Conservation (phyloP, 2,888 invertebrate species). For the Venustoraphidia nigricollis region DNA sequence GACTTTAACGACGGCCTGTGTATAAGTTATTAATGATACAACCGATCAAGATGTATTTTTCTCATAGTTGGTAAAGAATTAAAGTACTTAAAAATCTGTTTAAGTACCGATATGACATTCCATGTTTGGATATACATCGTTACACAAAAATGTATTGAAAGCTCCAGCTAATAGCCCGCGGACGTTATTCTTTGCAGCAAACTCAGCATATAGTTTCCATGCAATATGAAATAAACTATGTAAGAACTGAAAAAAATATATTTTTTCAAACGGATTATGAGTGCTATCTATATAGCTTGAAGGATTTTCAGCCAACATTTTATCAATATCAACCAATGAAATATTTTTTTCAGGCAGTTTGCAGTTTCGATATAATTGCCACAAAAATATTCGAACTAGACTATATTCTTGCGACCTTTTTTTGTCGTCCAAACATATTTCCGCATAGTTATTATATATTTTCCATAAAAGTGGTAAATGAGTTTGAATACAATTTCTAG, state of each 20-base stretch:
- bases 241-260: conserved; percentile 46
- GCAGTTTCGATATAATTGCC: conserved; percentile 44
- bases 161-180: conserved; percentile 35
- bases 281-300: conserved; percentile 29
- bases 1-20: no score
- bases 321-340: conserved; percentile 35
- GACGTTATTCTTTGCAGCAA: conserved; percentile 23
- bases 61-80: not conserved
- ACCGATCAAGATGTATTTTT: no score
- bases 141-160: conserved; percentile 35
- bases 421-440: conserved; percentile 16
- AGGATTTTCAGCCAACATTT: conserved; percentile 30
- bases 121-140: conserved; percentile 29
- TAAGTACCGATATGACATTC: conserved; percentile 28
- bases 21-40: no score
- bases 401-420: conserved; percentile 22
- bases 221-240: conserved; percentile 37
- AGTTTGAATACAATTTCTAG: conserved; percentile 30
- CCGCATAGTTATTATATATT: conserved; percentile 37
- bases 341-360: conserved; percentile 32
- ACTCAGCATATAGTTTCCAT: conserved; percentile 30
- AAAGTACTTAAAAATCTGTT: not conserved
- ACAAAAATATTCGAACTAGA: conserved; percentile 36
- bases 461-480: conserved; percentile 32
- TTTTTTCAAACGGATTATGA: conserved; percentile 40